Conservation (phyloP, 2,113 vertebrate genomes). For the Nycticorax nycticorax region DNA sequence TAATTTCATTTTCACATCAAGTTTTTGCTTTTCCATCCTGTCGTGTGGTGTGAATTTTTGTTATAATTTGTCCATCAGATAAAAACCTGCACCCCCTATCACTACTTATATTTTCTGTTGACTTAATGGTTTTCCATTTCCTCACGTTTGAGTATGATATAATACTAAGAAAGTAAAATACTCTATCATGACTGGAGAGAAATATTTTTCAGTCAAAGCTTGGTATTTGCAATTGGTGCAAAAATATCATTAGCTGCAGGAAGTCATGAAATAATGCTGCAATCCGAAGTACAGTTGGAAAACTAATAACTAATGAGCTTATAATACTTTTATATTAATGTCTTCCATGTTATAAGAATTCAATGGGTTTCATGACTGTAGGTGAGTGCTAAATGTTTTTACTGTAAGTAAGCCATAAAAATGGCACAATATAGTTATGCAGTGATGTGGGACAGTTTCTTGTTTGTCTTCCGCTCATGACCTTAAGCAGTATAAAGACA, state of each 20-base stretch:
- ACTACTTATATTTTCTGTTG: background rate
- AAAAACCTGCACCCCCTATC: background rate
- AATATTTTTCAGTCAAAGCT: background rate
- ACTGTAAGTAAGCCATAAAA: background rate
- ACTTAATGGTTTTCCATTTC: background rate
- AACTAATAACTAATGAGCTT: background rate
- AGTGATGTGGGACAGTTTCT: background rate
- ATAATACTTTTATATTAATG: background rate
- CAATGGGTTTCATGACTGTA: background rate
- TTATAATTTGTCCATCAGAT: background rate
- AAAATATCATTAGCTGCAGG: background rate
- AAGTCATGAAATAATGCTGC: background rate
- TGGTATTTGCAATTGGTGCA: background rate
- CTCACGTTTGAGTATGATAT: background rate
- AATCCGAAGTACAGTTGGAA: background rate
- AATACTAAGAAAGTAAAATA: background rate
- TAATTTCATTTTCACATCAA: background rate
- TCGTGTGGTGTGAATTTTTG: background rate
- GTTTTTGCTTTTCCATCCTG: background rate
- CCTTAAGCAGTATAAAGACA: background rate
- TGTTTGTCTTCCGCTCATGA: background rate
- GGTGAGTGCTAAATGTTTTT: background rate
- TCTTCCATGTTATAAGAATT: background rate
- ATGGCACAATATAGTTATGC: accelerated
- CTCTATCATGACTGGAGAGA: background rate